Evolutionary conservation across 2,797 vertebrate genomes (phyloP), one percentile per base, ranked within the genome.

Genomic region (Brachyalestes nurse): DNA sequence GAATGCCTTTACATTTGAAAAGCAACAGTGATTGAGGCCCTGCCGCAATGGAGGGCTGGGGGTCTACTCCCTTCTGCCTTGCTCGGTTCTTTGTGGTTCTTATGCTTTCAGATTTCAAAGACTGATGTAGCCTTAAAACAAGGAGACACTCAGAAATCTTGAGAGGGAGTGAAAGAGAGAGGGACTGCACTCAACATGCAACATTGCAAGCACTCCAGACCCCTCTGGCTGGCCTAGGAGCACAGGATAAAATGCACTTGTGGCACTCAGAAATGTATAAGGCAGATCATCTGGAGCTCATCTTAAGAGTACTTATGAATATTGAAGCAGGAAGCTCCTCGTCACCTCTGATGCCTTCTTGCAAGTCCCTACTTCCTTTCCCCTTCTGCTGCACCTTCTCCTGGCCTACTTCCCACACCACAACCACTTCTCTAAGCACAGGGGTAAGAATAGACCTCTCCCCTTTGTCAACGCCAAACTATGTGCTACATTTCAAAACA

Each of bases 1-100:
- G 90, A 93, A 93, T 91, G 91, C 90, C 91, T 93, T 90, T 93
- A 89, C 89, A 93, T 95, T 92, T 90, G 89, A 95, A 96, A 96
- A 89, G 88, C 89, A 90, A 83, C 90, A 92, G 83, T 87, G 91
- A 93, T 92, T 81, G 89, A 82, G 91, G 91, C 91, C 88, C 89
- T 87, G 90, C 80, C 82, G 92, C 91, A 91, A 90, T 89, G 79
- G 85, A 51, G n/a, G 66, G 85, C 89, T 88, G 90, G 90, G 90
- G 91, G 71, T 13, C 87, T 90, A 21, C 87, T 93, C 89, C 88
- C 89, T 90, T 84, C 55, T 88, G 89, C 86, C 76, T 80, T 88
- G 84, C 85, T 91, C 83, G 79, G 87, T 87, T 91, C 87, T 89
- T 89, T 86, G 85, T 85, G 77, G 84, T 83, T 85, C 85, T 86